Evolutionary conservation across 2,113 vertebrate genomes (phyloP).

Genomic region (Petroica traversi): DNA sequence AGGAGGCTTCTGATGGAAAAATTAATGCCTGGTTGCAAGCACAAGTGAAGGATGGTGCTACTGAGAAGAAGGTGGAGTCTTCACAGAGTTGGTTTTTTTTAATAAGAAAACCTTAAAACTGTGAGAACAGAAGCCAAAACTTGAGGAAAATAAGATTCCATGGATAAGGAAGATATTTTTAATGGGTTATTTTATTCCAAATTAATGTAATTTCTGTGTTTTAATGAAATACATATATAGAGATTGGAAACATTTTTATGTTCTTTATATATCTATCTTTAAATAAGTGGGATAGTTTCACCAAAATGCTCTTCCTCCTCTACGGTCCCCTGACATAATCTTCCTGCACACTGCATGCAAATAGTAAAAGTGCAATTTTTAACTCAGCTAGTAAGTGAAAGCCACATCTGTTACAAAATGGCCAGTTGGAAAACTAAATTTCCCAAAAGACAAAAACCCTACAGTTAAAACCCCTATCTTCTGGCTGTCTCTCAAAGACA

Average conservation of each 20-base stretch:
- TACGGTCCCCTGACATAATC: background rate
- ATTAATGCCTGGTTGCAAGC: background rate
- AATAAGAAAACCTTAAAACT: background rate
- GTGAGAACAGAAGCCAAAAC: background rate
- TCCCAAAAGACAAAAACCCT: background rate
- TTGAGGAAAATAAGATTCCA: background rate
- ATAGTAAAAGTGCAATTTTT: background rate
- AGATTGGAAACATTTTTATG: background rate
- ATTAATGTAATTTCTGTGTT: background rate
- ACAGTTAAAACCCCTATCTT: background rate
- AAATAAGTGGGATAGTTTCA: background rate
- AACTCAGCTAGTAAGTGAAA: background rate
- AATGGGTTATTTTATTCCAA: background rate
- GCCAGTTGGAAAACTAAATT: background rate
- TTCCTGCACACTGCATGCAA: background rate
- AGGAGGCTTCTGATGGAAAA: background rate
- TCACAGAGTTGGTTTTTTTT: background rate
- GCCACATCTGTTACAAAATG: background rate
- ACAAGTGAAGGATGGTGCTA: background rate
- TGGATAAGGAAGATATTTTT: background rate
- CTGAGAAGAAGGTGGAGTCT: background rate
- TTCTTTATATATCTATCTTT: background rate
- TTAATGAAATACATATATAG: background rate
- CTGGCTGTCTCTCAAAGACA: background rate
- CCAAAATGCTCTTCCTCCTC: background rate